These are phyloP conservation scores for Galerucella nymphaeae DNA, from an alignment of 2,888 invertebrate species.

Conservation along the genomic window DNA sequence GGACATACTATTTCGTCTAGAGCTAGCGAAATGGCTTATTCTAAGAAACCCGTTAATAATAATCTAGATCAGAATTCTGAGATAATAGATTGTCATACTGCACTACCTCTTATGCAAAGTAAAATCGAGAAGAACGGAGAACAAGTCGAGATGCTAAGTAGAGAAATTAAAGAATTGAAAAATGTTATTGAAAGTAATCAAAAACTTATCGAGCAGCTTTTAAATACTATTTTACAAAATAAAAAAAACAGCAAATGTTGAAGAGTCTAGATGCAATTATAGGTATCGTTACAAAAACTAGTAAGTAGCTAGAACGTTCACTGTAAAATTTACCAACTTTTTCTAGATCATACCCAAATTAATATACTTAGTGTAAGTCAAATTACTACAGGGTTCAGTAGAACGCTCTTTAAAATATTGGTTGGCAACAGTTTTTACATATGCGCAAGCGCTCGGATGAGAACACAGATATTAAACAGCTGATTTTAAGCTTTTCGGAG, in stretches of 20 bases:
- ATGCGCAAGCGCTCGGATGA: too few species aligned
- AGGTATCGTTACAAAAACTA: not conserved
- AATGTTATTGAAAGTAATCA: slow-evolving; percentile 48
- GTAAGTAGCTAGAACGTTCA: not conserved
- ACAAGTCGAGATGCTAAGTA: slow-evolving; percentile 73
- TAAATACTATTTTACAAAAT: slow-evolving; percentile 55
- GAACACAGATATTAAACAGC: too few species aligned
- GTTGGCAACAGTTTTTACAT: too few species aligned
- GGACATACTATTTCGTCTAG: slow-evolving; percentile 76
- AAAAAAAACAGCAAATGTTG: slow-evolving; percentile 44
- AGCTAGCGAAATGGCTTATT: slow-evolving; percentile 73
- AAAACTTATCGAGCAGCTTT: slow-evolving; percentile 59
- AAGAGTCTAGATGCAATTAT: not conserved
- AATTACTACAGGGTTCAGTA: too few species aligned
- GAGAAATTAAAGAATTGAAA: slow-evolving; percentile 74
- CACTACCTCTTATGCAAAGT: slow-evolving; percentile 70
- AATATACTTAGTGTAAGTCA: not conserved
- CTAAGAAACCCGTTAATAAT: slow-evolving; percentile 74
- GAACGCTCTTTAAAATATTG: too few species aligned
- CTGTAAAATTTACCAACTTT: not conserved
- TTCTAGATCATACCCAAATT: not conserved
- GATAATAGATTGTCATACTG: slow-evolving; percentile 62
- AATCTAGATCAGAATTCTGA: slow-evolving; percentile 64
- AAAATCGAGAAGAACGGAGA: slow-evolving; percentile 77
- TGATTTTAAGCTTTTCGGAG: too few species aligned